Evolutionary conservation across 2,113 vertebrate genomes (phyloP).

Genomic region (Nothobranchius kuhntae): DNA sequence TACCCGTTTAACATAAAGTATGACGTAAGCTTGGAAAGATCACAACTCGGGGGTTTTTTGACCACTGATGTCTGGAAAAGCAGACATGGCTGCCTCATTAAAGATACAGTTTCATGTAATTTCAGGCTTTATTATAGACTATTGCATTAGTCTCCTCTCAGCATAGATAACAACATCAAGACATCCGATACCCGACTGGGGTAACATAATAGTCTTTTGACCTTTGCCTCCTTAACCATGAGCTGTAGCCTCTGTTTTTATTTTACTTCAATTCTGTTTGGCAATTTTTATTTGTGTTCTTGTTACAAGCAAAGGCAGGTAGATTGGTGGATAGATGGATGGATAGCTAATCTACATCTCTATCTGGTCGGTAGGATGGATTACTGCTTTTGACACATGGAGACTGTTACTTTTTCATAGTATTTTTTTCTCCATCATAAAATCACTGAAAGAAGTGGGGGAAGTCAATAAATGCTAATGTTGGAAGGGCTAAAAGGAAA

Average conservation of each 20-base stretch:
- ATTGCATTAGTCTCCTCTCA: slow-evolving; percentile 15
- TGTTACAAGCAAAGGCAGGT: too few species aligned
- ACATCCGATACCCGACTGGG: slow-evolving; percentile 6
- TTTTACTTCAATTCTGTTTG: too few species aligned
- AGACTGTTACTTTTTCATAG: too few species aligned
- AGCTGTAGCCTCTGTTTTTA: too few species aligned
- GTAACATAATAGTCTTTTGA: neutral
- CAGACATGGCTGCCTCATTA: slow-evolving; percentile 5
- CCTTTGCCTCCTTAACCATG: neutral
- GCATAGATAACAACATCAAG: slow-evolving; percentile 10
- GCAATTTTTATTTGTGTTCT: neutral
- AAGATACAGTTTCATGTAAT: slow-evolving; percentile 23
- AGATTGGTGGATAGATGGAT: too few species aligned
- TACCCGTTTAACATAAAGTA: neutral
- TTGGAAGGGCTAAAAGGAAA: slow-evolving; percentile 19
- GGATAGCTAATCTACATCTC: too few species aligned
- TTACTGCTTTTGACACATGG: too few species aligned
- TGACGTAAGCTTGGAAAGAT: slow-evolving; percentile 5
- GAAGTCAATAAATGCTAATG: slow-evolving; percentile 63
- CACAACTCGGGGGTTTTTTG: slow-evolving; percentile 14
- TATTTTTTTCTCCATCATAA: neutral
- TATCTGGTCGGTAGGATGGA: too few species aligned
- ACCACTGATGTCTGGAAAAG: slow-evolving; percentile 28
- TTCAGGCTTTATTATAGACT: slow-evolving; percentile 16
- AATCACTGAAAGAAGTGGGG: slow-evolving; percentile 24